Evolutionary conservation across 2,797 vertebrate genomes (phyloP).

Genomic region (Podarcis lilfordi): DNA sequence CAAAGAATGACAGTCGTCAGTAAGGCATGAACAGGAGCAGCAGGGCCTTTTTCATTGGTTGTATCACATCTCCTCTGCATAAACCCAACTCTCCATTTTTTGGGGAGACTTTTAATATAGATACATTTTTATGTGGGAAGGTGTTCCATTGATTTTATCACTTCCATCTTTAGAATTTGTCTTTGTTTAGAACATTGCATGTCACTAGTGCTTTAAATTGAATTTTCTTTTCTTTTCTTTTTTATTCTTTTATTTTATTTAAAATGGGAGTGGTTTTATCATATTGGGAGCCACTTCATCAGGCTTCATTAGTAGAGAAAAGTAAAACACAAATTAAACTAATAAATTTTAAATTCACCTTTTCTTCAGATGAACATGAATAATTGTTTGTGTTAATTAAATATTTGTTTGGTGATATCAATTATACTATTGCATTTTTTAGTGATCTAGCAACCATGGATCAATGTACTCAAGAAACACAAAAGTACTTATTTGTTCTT

Average conservation of each 20-base stretch:
- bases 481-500: too few relatives aligned
- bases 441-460: background rate
- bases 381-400: too few relatives aligned
- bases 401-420: too few relatives aligned
- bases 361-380: too few relatives aligned
- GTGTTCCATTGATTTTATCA: background rate
- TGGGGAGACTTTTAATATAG: background rate
- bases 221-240: background rate
- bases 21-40: background rate
- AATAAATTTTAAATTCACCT: background rate
- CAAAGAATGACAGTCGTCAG: background rate
- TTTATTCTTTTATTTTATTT: background rate
- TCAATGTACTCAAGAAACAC: background rate
- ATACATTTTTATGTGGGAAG: background rate
- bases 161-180: background rate
- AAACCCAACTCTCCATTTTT: background rate
- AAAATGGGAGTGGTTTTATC: background rate
- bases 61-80: background rate
- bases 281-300: background rate
- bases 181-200: too few relatives aligned
- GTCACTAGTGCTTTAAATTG: background rate
- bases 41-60: background rate
- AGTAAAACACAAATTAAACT: background rate
- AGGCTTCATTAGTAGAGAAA: background rate
- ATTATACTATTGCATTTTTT: too few relatives aligned